Evolutionary conservation across 1,140 invertebrate genomes (phyloP), one percentile per base, ranked within the genome.

Genomic region (Cyrtorhinus lividipennis): DNA sequence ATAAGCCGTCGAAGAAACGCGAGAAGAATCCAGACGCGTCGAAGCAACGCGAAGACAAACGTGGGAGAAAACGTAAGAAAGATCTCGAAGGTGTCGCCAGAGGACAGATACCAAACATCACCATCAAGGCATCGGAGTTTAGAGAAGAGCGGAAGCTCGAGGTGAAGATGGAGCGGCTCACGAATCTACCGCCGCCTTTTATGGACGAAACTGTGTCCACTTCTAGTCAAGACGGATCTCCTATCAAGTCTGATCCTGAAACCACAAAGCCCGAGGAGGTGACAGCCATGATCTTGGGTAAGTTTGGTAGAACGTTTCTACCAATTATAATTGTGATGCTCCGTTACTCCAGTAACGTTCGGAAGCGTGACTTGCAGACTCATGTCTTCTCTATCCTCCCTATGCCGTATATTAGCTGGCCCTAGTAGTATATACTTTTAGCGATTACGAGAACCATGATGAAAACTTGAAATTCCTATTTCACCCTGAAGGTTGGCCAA

Each of bases 211-310:
- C 48, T 20, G 48, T 53, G 8, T 53, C 48, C 5, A 53, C 48
- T 12, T 53, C 48, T 53, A 53, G 48, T 53, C 48, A 53, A 20
- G 48, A 53, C 20, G 48, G 48, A 20, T 53, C 48, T 53, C 48
- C 48, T 5, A 5, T 20, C 5, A 53, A 53, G 20, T 13, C 10
- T 20, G 48, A 53, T 20, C 8, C 48, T 10, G 48, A 53, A 13
- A 13, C 48, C 8, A 53, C 48, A 20, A 53, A 53, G 20, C 48
- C 48, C 18, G 48, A 53, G 20, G 48, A 12, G 12, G 48, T 53
- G 10, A 53, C 48, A 5, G 48, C 10, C 5, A 53, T 53, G 48
- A 53, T 53, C 10, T 20, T 53, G 48, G 48, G 48, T n/a, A n/a
- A n/a, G n/a, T n/a, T n/a, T n/a, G n/a, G n/a, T n/a, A n/a, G n/a